phyloP scores from a whole-genome alignment of 2,113 vertebrate species.

The Centropus unirufus region DNA sequence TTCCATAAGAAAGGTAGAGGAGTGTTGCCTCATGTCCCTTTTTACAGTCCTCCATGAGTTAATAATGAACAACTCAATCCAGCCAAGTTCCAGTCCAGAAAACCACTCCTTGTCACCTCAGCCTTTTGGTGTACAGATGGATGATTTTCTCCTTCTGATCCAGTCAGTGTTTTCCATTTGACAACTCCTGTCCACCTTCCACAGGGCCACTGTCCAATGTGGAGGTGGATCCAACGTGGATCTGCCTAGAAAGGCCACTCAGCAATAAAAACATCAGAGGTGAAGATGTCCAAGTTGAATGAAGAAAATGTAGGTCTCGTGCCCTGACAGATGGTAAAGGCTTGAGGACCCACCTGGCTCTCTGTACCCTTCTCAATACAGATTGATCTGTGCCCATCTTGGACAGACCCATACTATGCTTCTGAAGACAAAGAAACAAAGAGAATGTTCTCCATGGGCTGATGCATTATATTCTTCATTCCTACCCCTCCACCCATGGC shows the following conservation, averaged over 20 bases:
- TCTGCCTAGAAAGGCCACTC: neutral
- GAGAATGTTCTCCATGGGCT: neutral
- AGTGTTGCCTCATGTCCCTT: neutral
- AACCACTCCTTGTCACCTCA: neutral
- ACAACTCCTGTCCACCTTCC: neutral
- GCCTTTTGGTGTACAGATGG: neutral
- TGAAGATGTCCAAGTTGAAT: neutral
- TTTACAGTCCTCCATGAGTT: neutral
- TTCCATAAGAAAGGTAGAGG: neutral
- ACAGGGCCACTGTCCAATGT: neutral
- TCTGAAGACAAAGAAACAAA: neutral
- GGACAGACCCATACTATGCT: neutral
- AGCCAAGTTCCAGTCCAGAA: neutral
- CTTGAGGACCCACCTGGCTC: neutral
- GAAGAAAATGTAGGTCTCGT: neutral
- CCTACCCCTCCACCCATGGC: neutral
- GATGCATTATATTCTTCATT: neutral
- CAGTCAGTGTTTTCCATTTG: neutral
- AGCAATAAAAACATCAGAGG: neutral
- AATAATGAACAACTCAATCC: neutral
- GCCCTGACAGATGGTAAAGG: neutral
- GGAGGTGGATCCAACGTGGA: conserved; percentile 6
- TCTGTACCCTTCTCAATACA: neutral
- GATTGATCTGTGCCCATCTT: neutral
- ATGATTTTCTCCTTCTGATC: neutral